Evolutionary conservation across 2,888 invertebrate genomes (phyloP).

Genomic region (Ceraclea dissimilis): DNA sequence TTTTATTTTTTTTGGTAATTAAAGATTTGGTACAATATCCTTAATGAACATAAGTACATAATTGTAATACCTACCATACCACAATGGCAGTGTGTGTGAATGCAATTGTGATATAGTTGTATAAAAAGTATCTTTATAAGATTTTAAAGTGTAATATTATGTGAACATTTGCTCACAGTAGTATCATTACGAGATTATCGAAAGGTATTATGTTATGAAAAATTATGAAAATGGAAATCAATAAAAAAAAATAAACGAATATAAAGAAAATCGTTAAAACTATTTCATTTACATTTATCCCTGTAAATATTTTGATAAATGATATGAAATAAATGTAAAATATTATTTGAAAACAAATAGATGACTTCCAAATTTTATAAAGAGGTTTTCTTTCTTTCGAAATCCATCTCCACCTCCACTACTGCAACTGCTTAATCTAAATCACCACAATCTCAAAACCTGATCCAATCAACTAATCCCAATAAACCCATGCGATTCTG

Average conservation of each 20-base stretch:
- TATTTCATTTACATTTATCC: constrained; percentile 47
- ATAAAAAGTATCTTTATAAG: neutral
- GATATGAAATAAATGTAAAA: constrained; percentile 49
- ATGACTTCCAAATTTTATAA: constrained; percentile 35
- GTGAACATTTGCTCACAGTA: constrained; percentile 26
- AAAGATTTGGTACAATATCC: too few species aligned
- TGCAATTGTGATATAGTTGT: constrained; percentile 12
- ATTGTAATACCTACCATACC: too few species aligned
- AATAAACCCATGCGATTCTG: too few species aligned
- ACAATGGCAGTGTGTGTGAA: neutral
- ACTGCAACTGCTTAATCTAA: too few species aligned
- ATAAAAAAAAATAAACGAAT: constrained; percentile 46
- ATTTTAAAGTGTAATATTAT: constrained; percentile 15
- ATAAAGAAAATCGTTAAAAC: constrained; percentile 46
- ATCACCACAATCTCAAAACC: too few species aligned
- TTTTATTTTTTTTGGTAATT: too few species aligned
- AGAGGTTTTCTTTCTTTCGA: constrained; percentile 2
- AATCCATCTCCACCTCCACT: too few species aligned
- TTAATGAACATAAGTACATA: too few species aligned
- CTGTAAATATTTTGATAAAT: constrained; percentile 52
- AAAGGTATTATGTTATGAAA: constrained; percentile 25
- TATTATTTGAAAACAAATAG: constrained; percentile 47
- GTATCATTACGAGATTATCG: constrained; percentile 25
- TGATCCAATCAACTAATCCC: too few species aligned
- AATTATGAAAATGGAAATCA: constrained; percentile 21